A percentile compares a stretch with the other conserved stretches of the same genome.
Evolutionary conservation across 2,113 vertebrate species (phyloP).

Genomic region (Eira barbara): DNA sequence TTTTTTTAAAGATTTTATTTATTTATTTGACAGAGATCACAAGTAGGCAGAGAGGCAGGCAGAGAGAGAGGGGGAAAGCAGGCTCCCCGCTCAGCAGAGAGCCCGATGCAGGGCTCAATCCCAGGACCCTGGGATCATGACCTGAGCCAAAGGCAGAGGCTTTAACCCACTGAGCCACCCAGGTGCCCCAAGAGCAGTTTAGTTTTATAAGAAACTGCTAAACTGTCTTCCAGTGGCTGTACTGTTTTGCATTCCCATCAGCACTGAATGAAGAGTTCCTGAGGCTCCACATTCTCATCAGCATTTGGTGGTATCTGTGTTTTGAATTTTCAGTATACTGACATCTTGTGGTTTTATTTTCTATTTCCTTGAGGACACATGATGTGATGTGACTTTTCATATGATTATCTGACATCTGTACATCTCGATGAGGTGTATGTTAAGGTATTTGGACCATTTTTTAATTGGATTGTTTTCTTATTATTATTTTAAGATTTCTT

Average conservation of each 20-base stretch:
- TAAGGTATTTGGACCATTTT: neutral
- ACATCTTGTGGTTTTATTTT: neutral
- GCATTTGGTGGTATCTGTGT: neutral
- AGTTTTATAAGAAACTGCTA: neutral
- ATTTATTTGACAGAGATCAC: no score
- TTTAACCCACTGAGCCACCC: no score
- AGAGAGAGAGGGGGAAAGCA: no score
- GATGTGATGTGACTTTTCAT: neutral
- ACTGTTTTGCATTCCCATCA: neutral
- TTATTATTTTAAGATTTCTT: neutral
- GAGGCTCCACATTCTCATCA: neutral
- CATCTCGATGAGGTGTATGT: neutral
- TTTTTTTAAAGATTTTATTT: no score
- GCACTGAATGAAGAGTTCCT: neutral
- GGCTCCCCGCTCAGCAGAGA: no score
- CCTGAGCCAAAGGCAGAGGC: no score
- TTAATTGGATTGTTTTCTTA: neutral
- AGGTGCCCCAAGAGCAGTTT: no score
- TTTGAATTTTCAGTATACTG: neutral
- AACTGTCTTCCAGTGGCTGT: neutral
- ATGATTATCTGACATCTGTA: neutral
- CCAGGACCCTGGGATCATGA: no score
- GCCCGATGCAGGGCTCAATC: no score
- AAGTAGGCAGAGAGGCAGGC: no score
- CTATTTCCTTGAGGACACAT: neutral